These are phyloP conservation scores for Drosophila serrata DNA, from an alignment of 1,140 invertebrate genomes.

Conservation along the genomic window DNA sequence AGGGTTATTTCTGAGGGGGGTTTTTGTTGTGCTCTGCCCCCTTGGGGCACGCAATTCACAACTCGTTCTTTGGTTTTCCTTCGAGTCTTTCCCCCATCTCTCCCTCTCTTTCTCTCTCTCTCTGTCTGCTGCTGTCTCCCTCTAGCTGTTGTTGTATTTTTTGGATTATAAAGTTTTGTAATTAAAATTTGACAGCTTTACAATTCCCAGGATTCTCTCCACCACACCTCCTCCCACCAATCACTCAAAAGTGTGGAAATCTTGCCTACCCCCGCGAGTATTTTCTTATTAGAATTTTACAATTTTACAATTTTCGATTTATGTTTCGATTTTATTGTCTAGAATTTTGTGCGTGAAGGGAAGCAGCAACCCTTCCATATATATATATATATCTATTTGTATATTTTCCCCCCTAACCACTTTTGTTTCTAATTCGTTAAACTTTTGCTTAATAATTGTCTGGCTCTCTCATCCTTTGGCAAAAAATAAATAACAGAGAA, in stretches of 20 bases:
- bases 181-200: conserved; percentile 84
- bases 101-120: not conserved
- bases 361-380: not conserved
- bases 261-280: conserved; percentile 36
- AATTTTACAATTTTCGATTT: conserved; percentile 70
- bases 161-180: conserved; percentile 84
- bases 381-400: not conserved
- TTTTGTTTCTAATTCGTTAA: conserved; percentile 82
- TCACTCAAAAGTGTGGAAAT: conserved; percentile 23
- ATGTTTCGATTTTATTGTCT: conserved; percentile 82
- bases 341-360: no score
- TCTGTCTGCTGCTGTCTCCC: not conserved
- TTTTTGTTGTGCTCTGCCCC: not conserved
- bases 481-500: conserved; percentile 40
- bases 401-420: conserved; percentile 37
- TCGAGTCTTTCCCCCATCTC: no score
- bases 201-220: conserved; percentile 70
- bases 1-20: not conserved
- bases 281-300: conserved; percentile 76
- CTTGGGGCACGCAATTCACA: conserved; percentile 32
- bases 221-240: not conserved
- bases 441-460: conserved; percentile 83
- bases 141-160: conserved; percentile 63
- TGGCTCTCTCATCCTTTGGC: conserved; percentile 30
- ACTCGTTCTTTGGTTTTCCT: conserved; percentile 21